Conservation (phyloP, 2,888 invertebrate genomes). For the Drosophila kuntzei region DNA sequence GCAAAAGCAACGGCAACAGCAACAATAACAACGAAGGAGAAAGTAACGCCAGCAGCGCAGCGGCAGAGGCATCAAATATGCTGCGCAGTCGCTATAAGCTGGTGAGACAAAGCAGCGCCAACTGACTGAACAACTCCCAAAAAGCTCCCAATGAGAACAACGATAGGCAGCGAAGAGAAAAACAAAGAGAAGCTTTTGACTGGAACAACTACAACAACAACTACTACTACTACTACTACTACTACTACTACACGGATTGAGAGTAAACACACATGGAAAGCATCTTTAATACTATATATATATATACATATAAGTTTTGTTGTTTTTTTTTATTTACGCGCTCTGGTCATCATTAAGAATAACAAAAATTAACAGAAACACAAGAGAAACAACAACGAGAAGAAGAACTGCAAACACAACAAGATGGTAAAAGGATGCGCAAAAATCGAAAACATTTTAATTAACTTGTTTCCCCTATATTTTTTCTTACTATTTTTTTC, state of each 20-base stretch:
- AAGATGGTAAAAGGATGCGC: constrained; percentile 18
- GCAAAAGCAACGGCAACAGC: constrained; percentile 14
- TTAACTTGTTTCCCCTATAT: constrained; percentile 20
- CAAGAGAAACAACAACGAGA: neutral
- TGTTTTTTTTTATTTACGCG: constrained; percentile 25
- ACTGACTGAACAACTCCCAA: constrained; percentile 38
- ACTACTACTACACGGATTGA: constrained; percentile 29
- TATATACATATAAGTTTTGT: constrained; percentile 40
- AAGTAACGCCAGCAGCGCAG: constrained; percentile 11
- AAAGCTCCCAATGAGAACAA: constrained; percentile 9
- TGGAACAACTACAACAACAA: constrained; percentile 18
- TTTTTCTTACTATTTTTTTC: constrained; percentile 15
- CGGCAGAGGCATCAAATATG: constrained; percentile 11
- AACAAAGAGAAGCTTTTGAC: constrained; percentile 21
- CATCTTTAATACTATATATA: constrained; percentile 32
- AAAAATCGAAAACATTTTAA: constrained; percentile 24
- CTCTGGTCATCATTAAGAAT: constrained; percentile 10
- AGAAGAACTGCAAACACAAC: constrained; percentile 11
- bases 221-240: constrained; percentile 5
- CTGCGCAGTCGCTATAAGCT: constrained; percentile 59
- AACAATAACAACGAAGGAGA: constrained; percentile 11
- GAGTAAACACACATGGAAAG: constrained; percentile 28
- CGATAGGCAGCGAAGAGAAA: constrained; percentile 6
- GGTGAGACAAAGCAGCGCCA: constrained; percentile 44
- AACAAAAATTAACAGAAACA: constrained; percentile 9